Evolutionary conservation across 2,113 vertebrate species (phyloP), one percentile per base, ranked within the genome.

Genomic region (Hippocampus abdominalis): DNA sequence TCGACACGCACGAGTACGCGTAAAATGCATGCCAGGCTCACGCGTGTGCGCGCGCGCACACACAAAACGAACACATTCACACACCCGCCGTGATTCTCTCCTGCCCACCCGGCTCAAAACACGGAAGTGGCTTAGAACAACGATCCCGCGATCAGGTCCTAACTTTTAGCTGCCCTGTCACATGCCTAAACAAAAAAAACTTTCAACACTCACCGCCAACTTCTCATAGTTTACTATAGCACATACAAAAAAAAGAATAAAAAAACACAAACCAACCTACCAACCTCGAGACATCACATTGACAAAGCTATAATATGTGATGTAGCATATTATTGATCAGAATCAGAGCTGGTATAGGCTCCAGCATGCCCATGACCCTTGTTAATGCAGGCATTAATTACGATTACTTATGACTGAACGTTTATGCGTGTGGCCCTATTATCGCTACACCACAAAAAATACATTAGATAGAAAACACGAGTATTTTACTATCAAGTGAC

Each of bases 61-160:
- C 23, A 25, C 8, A 61, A 66, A 69, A 64, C 72, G 8, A 23
- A 20, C 2, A 70, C 62, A 60, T 68, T 25, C 61, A 64, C 68
- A 49, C 44, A 4, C 48, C 51, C 23, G 6, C 21, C 15, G 23
- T 57, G 66, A 67, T 76, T 53, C 68, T 66, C 27, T 56, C 25
- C 48, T 46, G 66, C 68, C 51, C 56, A 29, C 68, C 82, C 79
- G 75, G 82, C 76, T 81, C 57, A 27, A 70, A 82, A 81, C 71
- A 76, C 83, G 86, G 86, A 88, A 86, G 82, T 81, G 56, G 53
- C 69, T 67, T 66, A 71, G 77, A 54, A 88, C 71, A 80, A 73
- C 75, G 78, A 46, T 27, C n/a, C 42, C 1, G 6, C 8, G 42
- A 59, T 53, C 65, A 70, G 83, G 83, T 61, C 83, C 81, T 79